Conservation (phyloP, 2,888 invertebrate genomes). For the Acanthosepion pharaonis region DNA sequence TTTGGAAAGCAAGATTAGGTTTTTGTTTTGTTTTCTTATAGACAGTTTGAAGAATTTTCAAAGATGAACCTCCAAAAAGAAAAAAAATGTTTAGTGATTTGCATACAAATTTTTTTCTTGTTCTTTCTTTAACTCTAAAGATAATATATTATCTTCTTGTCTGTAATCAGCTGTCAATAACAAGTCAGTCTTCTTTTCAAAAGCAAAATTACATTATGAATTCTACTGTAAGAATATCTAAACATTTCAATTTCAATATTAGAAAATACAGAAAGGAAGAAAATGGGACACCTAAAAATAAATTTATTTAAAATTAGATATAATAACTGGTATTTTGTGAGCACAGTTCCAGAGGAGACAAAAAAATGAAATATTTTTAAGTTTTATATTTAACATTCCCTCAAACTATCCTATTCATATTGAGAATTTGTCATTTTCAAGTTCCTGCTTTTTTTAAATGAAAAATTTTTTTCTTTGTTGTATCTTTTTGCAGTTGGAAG, state of each 20-base stretch:
- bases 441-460: background rate
- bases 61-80: no score
- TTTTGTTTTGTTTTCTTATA: no score
- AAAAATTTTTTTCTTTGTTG: background rate
- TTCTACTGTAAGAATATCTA: background rate
- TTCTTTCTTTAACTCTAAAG: background rate
- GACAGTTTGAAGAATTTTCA: no score
- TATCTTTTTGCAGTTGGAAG: conserved; percentile 57
- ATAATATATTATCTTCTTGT: background rate
- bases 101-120: background rate
- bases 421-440: background rate
- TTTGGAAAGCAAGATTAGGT: no score
- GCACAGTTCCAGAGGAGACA: no score
- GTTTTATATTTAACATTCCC: background rate
- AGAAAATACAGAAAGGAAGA: background rate
- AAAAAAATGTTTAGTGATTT: no score
- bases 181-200: background rate
- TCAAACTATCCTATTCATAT: background rate
- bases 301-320: background rate
- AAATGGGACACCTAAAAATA: background rate
- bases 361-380: no score
- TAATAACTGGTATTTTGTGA: no score
- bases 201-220: background rate
- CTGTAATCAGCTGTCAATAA: background rate
- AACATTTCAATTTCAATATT: background rate